These are phyloP conservation scores for Percopsis transmontana DNA, from an alignment of 2,113 vertebrate species.

Conservation along the genomic window DNA sequence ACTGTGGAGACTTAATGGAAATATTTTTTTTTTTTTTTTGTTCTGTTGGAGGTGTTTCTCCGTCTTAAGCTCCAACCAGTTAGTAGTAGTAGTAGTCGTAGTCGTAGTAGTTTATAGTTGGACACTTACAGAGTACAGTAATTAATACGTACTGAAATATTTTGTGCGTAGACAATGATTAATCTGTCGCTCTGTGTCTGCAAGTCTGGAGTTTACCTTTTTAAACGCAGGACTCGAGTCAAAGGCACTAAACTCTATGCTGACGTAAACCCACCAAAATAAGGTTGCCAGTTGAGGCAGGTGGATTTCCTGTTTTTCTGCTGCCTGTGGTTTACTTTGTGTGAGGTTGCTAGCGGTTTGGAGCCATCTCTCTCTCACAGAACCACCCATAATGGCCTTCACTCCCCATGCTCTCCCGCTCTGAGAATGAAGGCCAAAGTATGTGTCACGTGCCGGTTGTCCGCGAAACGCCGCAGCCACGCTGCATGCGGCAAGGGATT, in stretches of 20 bases:
- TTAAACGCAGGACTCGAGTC: conserved; percentile 15
- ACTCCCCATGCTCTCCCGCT: no score
- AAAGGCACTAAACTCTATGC: conserved; percentile 22
- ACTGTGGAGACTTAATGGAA: background rate
- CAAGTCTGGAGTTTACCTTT: conserved; percentile 3
- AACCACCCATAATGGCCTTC: no score
- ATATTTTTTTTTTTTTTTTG: background rate
- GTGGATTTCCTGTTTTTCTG: conserved; percentile 64
- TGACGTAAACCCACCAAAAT: conserved; percentile 41
- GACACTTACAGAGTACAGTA: background rate
- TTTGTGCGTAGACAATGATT: conserved; percentile 15
- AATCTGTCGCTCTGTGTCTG: no score
- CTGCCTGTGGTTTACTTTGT: conserved; percentile 4
- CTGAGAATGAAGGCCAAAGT: no score
- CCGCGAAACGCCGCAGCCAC: no score
- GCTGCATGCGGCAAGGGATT: no score
- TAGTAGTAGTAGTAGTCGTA: no score
- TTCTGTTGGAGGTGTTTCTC: background rate
- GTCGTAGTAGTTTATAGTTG: background rate
- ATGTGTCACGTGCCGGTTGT: no score
- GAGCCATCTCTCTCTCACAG: no score
- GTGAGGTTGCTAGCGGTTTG: background rate
- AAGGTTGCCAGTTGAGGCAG: conserved; percentile 34
- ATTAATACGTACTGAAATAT: background rate
- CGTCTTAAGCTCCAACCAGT: background rate